Conservation (phyloP, 2,113 vertebrate genomes). For the Mastomys coucha region DNA sequence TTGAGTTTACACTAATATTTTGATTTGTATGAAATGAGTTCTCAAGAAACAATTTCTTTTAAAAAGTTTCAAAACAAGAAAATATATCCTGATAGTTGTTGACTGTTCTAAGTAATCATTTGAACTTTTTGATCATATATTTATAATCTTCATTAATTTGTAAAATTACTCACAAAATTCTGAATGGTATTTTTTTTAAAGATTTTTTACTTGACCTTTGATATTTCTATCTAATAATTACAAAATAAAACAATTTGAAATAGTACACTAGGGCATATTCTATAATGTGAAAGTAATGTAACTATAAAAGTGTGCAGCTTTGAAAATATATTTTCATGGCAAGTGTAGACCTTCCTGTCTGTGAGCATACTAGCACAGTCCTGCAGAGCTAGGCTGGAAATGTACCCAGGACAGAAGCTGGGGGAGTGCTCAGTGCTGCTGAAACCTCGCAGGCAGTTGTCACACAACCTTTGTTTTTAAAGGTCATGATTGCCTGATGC, state of each 20-base stretch:
- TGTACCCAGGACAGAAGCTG: constrained; percentile 39
- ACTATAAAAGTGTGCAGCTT: constrained; percentile 52
- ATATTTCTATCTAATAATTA: constrained; percentile 45
- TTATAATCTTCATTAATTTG: constrained; percentile 25
- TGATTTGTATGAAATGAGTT: constrained; percentile 58
- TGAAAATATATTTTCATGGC: constrained; percentile 53
- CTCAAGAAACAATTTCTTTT: constrained; percentile 46
- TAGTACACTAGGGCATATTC: constrained; percentile 34
- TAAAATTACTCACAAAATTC: constrained; percentile 41
- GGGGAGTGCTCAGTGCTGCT: constrained; percentile 48
- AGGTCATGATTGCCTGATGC: constrained; percentile 85
- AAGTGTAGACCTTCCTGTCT: background rate
- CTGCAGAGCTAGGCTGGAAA: background rate
- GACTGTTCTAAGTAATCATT: constrained; percentile 30
- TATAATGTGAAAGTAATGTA: constrained; percentile 34
- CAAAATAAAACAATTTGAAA: constrained; percentile 61
- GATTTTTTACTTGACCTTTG: constrained; percentile 20
- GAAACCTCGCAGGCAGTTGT: constrained; percentile 74
- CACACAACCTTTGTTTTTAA: constrained; percentile 80
- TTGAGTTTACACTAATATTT: constrained; percentile 45
- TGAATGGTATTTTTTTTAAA: constrained; percentile 53
- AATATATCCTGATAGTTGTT: constrained; percentile 11
- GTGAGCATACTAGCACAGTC: background rate
- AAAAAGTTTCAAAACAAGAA: constrained; percentile 68
- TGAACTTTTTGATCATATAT: constrained; percentile 52